These are phyloP conservation scores for Connochaetes taurinus DNA, from an alignment of 2,113 vertebrate genomes.

Conservation along the genomic window DNA sequence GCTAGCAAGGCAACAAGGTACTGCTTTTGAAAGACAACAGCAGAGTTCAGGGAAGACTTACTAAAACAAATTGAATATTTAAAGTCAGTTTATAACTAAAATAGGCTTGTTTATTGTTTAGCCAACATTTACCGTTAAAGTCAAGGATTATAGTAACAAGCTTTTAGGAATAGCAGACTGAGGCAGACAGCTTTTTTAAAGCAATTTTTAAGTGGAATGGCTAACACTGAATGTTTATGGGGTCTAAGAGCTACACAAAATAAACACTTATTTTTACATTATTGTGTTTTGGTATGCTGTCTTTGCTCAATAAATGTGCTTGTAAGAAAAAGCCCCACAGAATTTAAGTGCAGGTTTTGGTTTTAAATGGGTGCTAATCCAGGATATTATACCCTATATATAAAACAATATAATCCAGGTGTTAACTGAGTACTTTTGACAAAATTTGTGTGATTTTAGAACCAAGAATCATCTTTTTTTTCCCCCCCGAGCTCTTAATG, in stretches of 20 bases:
- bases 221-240: constrained; percentile 17
- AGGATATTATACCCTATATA: neutral
- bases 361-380: neutral
- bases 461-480: neutral
- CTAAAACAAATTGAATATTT: neutral
- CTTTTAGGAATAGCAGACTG: constrained; percentile 4
- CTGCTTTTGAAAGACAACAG: neutral
- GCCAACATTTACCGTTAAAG: neutral
- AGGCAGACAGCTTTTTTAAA: constrained; percentile 9
- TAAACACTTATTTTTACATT: constrained; percentile 64
- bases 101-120: neutral
- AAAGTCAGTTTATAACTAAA: neutral
- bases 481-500: neutral
- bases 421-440: neutral
- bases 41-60: constrained; percentile 12
- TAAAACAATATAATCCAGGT: neutral
- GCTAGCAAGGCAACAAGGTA: neutral
- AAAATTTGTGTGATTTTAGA: neutral
- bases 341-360: neutral
- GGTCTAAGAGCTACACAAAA: constrained; percentile 23
- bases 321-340: neutral
- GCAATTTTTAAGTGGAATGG: constrained; percentile 6
- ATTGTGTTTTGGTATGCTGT: neutral
- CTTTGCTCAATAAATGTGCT: constrained; percentile 1
- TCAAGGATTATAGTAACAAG: neutral